phyloP scores from a whole-genome alignment of 2,888 invertebrate genomes.

The Nipponacmea schrenckii region DNA sequence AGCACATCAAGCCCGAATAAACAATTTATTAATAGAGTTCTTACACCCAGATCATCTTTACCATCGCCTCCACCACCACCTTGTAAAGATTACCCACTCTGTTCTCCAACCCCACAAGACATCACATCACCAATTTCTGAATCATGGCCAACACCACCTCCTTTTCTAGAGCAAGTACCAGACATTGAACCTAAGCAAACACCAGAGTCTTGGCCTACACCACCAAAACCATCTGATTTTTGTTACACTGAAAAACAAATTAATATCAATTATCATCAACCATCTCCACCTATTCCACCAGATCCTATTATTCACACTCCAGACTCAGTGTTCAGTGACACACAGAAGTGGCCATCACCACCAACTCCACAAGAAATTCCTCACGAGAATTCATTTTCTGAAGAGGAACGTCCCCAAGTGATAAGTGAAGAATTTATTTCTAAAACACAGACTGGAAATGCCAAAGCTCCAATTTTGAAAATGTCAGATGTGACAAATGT shows the following conservation, averaged over 20 bases:
- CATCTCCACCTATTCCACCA: neutral
- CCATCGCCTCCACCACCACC: neutral
- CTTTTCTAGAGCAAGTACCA: neutral
- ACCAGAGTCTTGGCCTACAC: neutral
- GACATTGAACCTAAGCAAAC: neutral
- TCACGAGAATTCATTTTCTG: neutral
- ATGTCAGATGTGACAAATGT: conserved; percentile 6
- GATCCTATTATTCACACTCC: neutral
- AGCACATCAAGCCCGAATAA: neutral
- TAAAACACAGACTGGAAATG: neutral
- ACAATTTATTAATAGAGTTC: no score
- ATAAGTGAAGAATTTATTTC: neutral
- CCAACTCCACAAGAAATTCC: neutral
- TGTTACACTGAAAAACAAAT: neutral
- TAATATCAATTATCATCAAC: neutral
- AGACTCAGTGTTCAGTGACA: neutral
- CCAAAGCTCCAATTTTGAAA: conserved; percentile 10
- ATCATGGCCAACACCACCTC: neutral
- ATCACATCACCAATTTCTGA: neutral
- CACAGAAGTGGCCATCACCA: neutral
- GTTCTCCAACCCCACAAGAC: neutral
- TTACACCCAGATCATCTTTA: neutral
- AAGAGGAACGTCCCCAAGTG: neutral
- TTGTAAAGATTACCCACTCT: neutral
- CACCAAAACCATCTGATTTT: neutral